Evolutionary conservation across 2,888 invertebrate species (phyloP), one percentile per base, ranked within the genome.

Genomic region (Chymomyza fuscimana): DNA sequence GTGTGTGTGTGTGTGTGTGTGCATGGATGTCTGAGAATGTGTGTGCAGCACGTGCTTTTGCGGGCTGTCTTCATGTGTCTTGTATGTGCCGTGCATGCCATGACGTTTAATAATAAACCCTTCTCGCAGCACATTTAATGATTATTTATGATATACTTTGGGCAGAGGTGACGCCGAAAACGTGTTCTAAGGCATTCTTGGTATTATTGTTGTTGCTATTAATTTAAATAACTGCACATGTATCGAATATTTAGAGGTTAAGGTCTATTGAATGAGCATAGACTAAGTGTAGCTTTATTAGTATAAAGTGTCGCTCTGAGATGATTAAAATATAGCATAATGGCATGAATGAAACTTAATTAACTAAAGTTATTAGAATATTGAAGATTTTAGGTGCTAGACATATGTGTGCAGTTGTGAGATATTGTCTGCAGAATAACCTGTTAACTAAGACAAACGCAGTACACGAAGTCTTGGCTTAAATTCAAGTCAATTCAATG

Each of bases 31-130:
- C 60, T 54, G 65, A 60, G n/a, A 16, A 63, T 22, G 52, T 76
- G 68, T 72, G 64, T 58, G 68, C 19, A 46, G 40, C 40, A 46
- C 54, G 29, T 71, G 7, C 50, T 29, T 58, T 25, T 22, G 5
- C 32, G 32, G 7, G 36, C 22, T 69, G 46, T 70, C 15, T 46
- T 46, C 12, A 12, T 46, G 40, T 46, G 40, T 46, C 40, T 46
- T 46, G 40, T 12, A 12, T 46, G 40, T 46, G 40, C 40, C 40
- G 63, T 64, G 60, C 62, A 63, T 66, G 29, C 73, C 67, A 76
- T 74, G 74, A 76, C 73, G 79, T 81, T 81, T 76, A 82, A 81
- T 81, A 80, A 79, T 74, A 81, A 73, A 76, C 40, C 67, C 78
- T 76, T 78, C 71, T 63, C 69, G 67, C 67, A 51, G 40, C 32